These are phyloP conservation scores for Mallateleia sp. DNA, from an alignment of 2,888 invertebrate genomes.

Conservation along the genomic window DNA sequence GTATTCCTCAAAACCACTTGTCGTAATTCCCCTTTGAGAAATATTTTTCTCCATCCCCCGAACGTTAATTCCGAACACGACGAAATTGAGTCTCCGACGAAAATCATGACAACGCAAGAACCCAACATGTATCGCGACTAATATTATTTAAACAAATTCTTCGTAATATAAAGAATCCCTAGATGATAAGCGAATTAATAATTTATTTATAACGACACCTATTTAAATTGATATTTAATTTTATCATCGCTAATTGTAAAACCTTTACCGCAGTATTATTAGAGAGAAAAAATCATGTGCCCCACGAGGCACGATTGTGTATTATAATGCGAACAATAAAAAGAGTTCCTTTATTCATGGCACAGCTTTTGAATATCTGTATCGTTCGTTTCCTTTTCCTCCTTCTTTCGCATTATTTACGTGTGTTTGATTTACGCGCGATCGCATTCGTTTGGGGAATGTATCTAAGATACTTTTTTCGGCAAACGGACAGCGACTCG, in stretches of 20 bases:
- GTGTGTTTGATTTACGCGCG: slow-evolving; percentile 75
- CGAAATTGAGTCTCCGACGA: slow-evolving; percentile 23
- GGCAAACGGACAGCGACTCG: slow-evolving; percentile 61
- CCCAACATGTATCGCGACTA: slow-evolving; percentile 22
- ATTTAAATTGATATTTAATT: slow-evolving; percentile 87
- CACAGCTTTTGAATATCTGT: slow-evolving; percentile 67
- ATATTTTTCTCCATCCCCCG: no score
- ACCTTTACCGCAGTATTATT: slow-evolving; percentile 89
- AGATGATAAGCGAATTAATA: slow-evolving; percentile 84
- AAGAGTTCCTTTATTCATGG: slow-evolving; percentile 87
- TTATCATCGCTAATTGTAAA: slow-evolving; percentile 85
- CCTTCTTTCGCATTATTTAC: slow-evolving; percentile 66
- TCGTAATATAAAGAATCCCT: slow-evolving; percentile 79
- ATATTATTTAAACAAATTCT: slow-evolving; percentile 54
- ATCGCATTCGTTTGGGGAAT: slow-evolving; percentile 69
- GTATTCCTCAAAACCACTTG: no score
- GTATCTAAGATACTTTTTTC: slow-evolving; percentile 66
- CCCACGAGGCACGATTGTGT: slow-evolving; percentile 79
- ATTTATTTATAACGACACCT: slow-evolving; percentile 87
- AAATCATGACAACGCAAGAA: slow-evolving; percentile 2
- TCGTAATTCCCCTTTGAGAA: no score
- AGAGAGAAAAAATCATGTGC: slow-evolving; percentile 81
- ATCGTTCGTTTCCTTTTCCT: slow-evolving; percentile 64
- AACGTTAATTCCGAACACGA: not conserved
- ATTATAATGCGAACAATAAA: slow-evolving; percentile 87